A percentile compares a stretch with the other conserved stretches of the same genome.
These are phyloP conservation scores for Maconellicoccus hirsutus DNA, from an alignment of 1,140 invertebrate genomes.

Conservation along the genomic window DNA sequence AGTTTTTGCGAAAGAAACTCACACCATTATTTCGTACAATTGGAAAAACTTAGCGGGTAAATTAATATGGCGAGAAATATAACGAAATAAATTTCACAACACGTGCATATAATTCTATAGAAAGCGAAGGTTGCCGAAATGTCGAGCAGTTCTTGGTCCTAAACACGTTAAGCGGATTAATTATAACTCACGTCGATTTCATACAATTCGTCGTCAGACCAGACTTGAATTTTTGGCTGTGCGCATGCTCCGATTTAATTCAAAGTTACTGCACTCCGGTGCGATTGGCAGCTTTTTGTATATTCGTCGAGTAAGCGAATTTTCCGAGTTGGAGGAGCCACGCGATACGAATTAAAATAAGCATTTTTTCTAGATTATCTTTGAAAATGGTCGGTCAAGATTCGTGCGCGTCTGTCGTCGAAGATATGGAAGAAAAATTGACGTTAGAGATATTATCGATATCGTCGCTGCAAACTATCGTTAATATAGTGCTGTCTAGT, in stretches of 20 bases:
- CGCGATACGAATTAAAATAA: neutral
- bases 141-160: neutral
- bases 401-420: constrained; percentile 2
- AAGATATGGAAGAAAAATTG: constrained; percentile 19
- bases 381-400: constrained; percentile 9
- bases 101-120: neutral
- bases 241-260: constrained; percentile 15
- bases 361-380: constrained; percentile 5
- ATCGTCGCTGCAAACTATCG: constrained; percentile 7
- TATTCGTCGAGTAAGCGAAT: constrained; percentile 9
- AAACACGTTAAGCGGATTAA: constrained; percentile 3
- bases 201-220: constrained; percentile 8
- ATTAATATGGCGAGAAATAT: neutral
- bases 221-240: constrained; percentile 15
- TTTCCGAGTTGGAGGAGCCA: neutral
- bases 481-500: constrained; percentile 8
- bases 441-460: constrained; percentile 15
- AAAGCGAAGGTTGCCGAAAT: constrained; percentile 7
- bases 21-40: constrained; percentile 16
- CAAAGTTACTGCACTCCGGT: constrained; percentile 13
- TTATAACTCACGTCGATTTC: constrained; percentile 12
- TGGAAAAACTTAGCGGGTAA: constrained; percentile 1
- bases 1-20: neutral
- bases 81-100: neutral
- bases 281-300: neutral